Percentiles rank a stretch among this genome's conserved stretches.
Evolutionary conservation across 2,797 vertebrate genomes (phyloP).

Genomic region (Coilia nasus): DNA sequence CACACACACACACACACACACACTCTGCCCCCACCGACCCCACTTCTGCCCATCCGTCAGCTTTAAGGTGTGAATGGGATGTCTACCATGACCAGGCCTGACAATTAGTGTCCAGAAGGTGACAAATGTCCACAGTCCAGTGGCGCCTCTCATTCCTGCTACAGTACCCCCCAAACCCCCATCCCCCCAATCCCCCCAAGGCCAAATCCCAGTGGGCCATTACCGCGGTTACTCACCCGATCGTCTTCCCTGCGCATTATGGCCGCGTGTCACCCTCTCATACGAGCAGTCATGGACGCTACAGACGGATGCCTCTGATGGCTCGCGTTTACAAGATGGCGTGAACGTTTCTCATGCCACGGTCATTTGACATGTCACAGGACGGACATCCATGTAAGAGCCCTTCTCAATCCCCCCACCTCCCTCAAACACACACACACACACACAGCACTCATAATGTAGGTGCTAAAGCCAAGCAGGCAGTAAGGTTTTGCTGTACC

Average conservation of each 20-base stretch:
- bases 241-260: conserved; percentile 14
- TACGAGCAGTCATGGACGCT: background rate
- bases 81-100: conserved; percentile 14
- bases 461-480: background rate
- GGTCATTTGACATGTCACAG: background rate
- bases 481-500: background rate
- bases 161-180: too few species aligned
- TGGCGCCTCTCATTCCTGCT: background rate
- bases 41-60: background rate
- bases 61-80: background rate
- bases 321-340: background rate
- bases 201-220: conserved; percentile 9
- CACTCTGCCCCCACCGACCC: background rate
- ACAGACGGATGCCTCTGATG: background rate
- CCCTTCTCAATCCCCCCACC: background rate
- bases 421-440: background rate
- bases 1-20: background rate
- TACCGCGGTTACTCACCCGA: conserved; percentile 10
- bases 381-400: background rate
- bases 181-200: background rate
- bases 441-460: background rate
- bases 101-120: background rate
- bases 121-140: background rate
- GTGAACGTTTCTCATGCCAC: background rate
- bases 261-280: background rate